Percentiles rank a stretch among this genome's conserved stretches.
These are phyloP conservation scores for Cephalotes varians DNA, from an alignment of 2,888 invertebrate species.

Conservation along the genomic window DNA sequence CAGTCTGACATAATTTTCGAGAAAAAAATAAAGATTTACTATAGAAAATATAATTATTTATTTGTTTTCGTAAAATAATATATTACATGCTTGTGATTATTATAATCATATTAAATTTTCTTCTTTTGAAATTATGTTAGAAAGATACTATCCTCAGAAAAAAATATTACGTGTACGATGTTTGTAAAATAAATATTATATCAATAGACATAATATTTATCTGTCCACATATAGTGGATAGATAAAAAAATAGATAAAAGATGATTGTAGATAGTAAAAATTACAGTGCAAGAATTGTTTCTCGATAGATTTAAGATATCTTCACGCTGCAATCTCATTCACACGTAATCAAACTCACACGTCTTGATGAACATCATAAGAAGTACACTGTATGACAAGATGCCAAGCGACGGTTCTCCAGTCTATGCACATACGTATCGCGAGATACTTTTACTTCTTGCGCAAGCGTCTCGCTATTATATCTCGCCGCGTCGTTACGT, in stretches of 20 bases:
- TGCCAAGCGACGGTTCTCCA: slow-evolving; percentile 1
- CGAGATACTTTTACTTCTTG: slow-evolving; percentile 49
- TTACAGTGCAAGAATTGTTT: slow-evolving; percentile 20
- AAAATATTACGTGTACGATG: neutral
- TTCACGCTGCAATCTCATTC: slow-evolving; percentile 31
- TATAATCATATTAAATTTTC: neutral
- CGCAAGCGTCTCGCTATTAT: slow-evolving; percentile 41
- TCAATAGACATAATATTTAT: no score
- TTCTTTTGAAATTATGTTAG: neutral
- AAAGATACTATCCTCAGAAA: neutral
- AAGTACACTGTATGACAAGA: slow-evolving; percentile 9
- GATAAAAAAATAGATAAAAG: no score
- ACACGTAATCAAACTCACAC: slow-evolving; percentile 38
- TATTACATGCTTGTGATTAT: neutral
- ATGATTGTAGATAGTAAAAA: neutral
- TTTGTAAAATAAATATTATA: neutral
- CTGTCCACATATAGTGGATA: neutral
- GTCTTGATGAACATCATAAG: slow-evolving; percentile 27
- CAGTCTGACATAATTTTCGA: neutral
- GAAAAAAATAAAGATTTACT: neutral
- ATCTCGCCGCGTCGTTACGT: slow-evolving; percentile 27
- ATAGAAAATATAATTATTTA: neutral
- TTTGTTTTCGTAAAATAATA: neutral
- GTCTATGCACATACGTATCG: neutral
- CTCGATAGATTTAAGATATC: slow-evolving; percentile 33